phyloP scores from a whole-genome alignment of 2,888 invertebrate species.

The Nymphalis urticae region DNA sequence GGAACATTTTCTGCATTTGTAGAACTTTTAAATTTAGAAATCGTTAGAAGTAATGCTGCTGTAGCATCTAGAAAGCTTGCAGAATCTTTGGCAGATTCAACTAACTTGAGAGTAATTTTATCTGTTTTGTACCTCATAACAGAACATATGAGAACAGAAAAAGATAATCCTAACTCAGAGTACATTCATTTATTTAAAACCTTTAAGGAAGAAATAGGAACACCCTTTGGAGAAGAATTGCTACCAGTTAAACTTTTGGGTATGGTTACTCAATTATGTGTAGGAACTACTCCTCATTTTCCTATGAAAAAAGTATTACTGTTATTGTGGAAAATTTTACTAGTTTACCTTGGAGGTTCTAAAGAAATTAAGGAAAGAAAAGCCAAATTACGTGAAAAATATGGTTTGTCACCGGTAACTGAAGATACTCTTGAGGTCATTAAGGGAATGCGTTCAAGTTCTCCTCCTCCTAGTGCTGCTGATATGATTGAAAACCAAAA shows the following conservation, averaged over 20 bases:
- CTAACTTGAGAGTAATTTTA: constrained; percentile 93
- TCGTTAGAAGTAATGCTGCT: constrained; percentile 86
- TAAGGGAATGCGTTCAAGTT: constrained; percentile 95
- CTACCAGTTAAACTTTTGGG: constrained; percentile 93
- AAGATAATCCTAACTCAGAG: constrained; percentile 72
- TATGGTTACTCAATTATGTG: constrained; percentile 98
- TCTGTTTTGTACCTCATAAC: constrained; percentile 97
- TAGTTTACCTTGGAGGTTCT: constrained; percentile 96
- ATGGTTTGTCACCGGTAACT: constrained; percentile 87
- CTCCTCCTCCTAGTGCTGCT: constrained; percentile 95
- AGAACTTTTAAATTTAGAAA: constrained; percentile 96
- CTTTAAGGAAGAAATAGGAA: constrained; percentile 83
- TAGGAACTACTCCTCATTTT: constrained; percentile 97
- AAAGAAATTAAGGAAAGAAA: constrained; percentile 90
- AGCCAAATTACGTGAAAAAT: constrained; percentile 84
- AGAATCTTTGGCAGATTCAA: constrained; percentile 88
- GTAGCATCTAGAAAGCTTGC: constrained; percentile 74
- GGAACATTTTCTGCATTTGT: constrained; percentile 95
- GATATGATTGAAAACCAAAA: constrained; percentile 94
- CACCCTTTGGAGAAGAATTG: constrained; percentile 88
- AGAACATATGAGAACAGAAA: constrained; percentile 93
- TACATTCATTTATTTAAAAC: constrained; percentile 79
- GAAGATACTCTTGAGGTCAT: constrained; percentile 98
- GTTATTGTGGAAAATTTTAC: constrained; percentile 96
- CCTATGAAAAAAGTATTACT: constrained; percentile 99